These are phyloP conservation scores for Pelochelys cantorii DNA, from an alignment of 2,797 vertebrate species.

Conservation along the genomic window DNA sequence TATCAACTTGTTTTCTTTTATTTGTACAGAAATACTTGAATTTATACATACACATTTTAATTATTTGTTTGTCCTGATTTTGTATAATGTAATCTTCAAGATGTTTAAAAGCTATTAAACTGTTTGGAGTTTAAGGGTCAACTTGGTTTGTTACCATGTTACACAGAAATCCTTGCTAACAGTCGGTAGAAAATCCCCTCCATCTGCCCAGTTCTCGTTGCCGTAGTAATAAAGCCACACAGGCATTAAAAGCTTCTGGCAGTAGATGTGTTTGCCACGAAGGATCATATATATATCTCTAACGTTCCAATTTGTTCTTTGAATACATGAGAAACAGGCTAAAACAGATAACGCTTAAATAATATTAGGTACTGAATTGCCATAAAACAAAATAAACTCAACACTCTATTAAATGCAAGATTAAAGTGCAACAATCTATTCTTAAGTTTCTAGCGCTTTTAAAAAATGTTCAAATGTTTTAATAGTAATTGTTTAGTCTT, in stretches of 20 bases:
- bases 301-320: no score
- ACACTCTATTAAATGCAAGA: accelerated
- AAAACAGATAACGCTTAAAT: background rate
- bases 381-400: background rate
- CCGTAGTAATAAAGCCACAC: conserved; percentile 8
- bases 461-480: background rate
- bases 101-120: background rate
- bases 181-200: background rate
- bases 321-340: background rate
- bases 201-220: background rate
- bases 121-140: conserved; percentile 1
- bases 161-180: background rate
- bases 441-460: background rate
- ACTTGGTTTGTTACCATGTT: background rate
- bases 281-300: background rate
- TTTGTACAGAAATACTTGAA: background rate
- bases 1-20: accelerated
- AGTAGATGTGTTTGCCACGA: background rate
- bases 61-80: background rate
- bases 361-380: background rate
- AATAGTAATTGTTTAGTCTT: accelerated
- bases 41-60: accelerated
- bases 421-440: background rate
- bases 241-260: conserved; percentile 53
- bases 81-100: background rate